Conservation (phyloP, 2,113 vertebrate genomes). For the Eretmochelys imbricata region DNA sequence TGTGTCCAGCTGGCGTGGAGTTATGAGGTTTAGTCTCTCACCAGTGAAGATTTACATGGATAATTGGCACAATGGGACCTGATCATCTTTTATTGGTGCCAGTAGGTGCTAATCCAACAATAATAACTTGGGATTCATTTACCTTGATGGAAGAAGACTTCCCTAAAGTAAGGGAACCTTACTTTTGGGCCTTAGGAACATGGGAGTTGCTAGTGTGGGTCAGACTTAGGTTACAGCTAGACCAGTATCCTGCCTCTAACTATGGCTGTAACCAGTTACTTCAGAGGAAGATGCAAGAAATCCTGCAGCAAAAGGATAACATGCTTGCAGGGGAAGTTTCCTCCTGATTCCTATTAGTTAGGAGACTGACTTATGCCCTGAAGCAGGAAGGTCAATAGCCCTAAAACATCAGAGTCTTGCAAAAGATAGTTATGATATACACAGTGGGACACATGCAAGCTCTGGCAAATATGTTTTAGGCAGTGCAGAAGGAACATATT, state of each 20-base stretch:
- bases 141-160: not conserved
- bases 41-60: not conserved
- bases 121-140: not conserved
- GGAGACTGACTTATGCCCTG: not conserved
- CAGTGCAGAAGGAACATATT: not conserved
- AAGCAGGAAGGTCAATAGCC: not conserved
- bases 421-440: not conserved
- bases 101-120: not conserved
- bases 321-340: not conserved
- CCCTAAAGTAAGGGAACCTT: not conserved
- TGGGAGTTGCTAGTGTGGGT: not conserved
- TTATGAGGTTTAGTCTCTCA: not conserved
- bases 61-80: no score
- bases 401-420: not conserved
- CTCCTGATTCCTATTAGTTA: not conserved
- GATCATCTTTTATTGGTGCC: not conserved
- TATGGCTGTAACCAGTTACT: not conserved
- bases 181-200: not conserved
- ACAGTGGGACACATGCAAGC: not conserved
- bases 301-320: not conserved
- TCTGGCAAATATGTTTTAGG: not conserved
- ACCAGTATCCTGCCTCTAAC: not conserved
- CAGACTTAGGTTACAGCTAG: not conserved
- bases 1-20: not conserved
- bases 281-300: not conserved